phyloP scores from a whole-genome alignment of 1,140 invertebrate species.

The Zeugodacus cucurbitae region DNA sequence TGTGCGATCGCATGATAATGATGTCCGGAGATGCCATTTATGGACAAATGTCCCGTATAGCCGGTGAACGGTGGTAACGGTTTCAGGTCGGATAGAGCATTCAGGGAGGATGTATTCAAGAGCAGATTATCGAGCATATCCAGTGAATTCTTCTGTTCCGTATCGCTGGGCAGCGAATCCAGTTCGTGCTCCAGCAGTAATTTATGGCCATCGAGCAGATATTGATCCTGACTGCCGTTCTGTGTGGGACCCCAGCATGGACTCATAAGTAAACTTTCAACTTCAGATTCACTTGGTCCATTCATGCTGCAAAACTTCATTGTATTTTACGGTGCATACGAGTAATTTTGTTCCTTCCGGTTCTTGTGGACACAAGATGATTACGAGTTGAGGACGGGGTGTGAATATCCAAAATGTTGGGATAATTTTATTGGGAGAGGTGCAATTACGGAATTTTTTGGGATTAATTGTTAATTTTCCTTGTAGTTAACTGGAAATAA shows the following conservation, averaged over 20 bases:
- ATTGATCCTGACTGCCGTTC: conserved; percentile 64
- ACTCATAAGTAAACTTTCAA: conserved; percentile 66
- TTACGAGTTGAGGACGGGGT: not conserved
- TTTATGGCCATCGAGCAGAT: conserved; percentile 65
- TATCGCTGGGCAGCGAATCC: conserved; percentile 63
- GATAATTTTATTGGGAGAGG: not conserved
- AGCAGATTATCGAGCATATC: conserved; percentile 75
- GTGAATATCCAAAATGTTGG: not conserved
- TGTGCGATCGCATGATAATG: conserved; percentile 86
- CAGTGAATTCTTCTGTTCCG: conserved; percentile 69
- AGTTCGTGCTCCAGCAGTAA: conserved; percentile 63
- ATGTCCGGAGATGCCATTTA: conserved; percentile 87
- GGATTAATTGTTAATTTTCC: not conserved
- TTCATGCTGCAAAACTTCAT: conserved; percentile 69
- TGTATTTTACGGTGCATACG: conserved; percentile 49
- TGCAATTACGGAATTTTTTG: not conserved
- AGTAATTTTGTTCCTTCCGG: not conserved
- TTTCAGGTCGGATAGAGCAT: conserved; percentile 82
- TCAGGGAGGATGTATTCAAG: conserved; percentile 70
- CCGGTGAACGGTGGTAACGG: conserved; percentile 87
- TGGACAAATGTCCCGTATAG: conserved; percentile 83
- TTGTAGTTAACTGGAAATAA: not conserved
- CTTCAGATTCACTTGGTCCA: conserved; percentile 66
- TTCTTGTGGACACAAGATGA: not conserved
- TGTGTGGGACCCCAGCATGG: conserved; percentile 65